These are phyloP conservation scores for Hylaeus anthracinus DNA, from an alignment of 1,140 invertebrate species.

Conservation along the genomic window DNA sequence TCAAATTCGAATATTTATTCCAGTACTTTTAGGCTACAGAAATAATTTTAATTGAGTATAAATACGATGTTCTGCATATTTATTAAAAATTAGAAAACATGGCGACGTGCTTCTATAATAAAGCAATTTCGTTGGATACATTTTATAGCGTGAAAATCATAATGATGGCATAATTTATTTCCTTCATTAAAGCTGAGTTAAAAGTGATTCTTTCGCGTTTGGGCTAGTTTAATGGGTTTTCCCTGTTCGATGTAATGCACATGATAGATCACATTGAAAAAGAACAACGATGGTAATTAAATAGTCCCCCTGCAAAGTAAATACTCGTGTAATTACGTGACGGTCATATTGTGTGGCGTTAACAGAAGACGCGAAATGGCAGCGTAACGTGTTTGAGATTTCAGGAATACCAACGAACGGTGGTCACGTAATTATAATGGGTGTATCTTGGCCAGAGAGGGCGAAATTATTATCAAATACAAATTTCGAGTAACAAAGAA, in stretches of 20 bases:
- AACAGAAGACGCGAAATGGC: not conserved
- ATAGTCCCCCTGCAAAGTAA: not conserved
- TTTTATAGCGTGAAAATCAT: no score
- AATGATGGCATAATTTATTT: not conserved
- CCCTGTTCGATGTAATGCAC: not conserved
- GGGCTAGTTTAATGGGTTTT: not conserved
- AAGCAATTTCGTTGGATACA: no score
- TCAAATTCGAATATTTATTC: no score
- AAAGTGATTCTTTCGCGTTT: not conserved
- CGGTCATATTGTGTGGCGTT: not conserved
- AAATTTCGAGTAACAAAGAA: no score
- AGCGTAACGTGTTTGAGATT: conserved; percentile 1
- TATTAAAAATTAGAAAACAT: no score
- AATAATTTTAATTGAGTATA: no score
- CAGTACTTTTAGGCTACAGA: no score
- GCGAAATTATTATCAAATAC: no score
- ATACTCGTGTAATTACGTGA: not conserved
- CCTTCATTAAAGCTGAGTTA: no score
- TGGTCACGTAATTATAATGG: not conserved
- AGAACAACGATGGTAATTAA: not conserved
- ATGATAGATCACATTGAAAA: not conserved
- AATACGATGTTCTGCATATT: no score
- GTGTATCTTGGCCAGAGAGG: not conserved
- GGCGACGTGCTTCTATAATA: no score
- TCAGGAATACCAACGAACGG: conserved; percentile 1